Evolutionary conservation across 2,888 invertebrate species (phyloP), one percentile per base, ranked within the genome.

Genomic region (Xestia sexstrigata): DNA sequence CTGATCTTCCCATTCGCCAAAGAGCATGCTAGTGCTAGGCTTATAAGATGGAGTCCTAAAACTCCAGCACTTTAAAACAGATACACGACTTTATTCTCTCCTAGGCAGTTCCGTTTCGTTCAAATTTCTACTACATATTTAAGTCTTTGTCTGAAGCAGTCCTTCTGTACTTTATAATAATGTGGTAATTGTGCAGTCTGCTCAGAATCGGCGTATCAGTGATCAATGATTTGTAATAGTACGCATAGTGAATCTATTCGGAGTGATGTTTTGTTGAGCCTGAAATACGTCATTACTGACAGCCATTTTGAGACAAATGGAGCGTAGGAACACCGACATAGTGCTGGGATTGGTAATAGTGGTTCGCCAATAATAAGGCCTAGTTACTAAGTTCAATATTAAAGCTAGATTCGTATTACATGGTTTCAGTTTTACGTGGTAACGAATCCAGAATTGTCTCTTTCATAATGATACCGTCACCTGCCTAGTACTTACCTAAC

Each of bases 181-280:
- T 13, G 42, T 71, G 73, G 45, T 74, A 71, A 85, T 77, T 82
- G 86, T 78, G 86, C 78, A 78, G 66, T 58, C 74, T 86, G 71
- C 52, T 74, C 65, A 63, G 62, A 58, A 70, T 78, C 55, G 66
- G 45, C 65, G 47, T 72, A 83, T 72, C 68, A 69, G 47, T 82
- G 83, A 86, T 82, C 86, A 83, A 70, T 86, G 86, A 85, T 86
- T 83, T 86, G 83, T 86, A 83, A 69, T 76, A 81, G 35, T 67
- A 80, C 79, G 74, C 86, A 65, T 49, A 52, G 58, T 63, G 66
- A 70, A 65, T 74, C 52, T 83, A 55, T 73, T 70, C 45, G 17
- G 17, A 70, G 7, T 72, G 35, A 47, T 58, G 67, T 65, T 68
- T 70, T 47, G 26, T 26, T 42, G n/a, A 49, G 47, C 17, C 39